These are phyloP conservation scores for Eurystomus glaucurus DNA, from an alignment of 2,797 vertebrate species.

Conservation along the genomic window DNA sequence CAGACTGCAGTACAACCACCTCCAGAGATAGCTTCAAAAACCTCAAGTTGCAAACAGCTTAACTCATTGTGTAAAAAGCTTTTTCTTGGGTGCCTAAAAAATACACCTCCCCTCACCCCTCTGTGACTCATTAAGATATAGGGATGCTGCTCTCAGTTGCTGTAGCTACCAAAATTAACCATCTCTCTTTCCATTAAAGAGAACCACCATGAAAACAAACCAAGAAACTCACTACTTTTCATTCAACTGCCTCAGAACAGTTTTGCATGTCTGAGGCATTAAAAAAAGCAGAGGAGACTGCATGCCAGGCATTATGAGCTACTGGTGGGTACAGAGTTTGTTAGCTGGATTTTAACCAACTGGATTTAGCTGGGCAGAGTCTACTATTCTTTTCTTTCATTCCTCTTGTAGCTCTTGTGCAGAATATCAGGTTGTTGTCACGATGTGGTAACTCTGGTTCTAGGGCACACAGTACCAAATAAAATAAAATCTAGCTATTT, in stretches of 20 bases:
- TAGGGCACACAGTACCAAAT: not conserved
- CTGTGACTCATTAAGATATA: not conserved
- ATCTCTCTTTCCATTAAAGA: fast-evolving
- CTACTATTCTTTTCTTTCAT: not conserved
- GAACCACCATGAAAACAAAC: not conserved
- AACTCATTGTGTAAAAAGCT: not conserved
- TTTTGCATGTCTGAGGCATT: not conserved
- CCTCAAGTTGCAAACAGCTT: not conserved
- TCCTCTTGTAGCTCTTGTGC: not conserved
- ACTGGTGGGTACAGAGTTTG: not conserved
- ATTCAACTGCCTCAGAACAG: not conserved
- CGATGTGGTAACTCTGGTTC: not conserved
- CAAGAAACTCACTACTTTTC: not conserved
- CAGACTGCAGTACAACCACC: not conserved
- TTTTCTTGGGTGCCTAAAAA: not conserved
- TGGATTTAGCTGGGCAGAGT: not conserved
- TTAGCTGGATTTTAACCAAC: not conserved
- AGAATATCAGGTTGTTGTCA: not conserved
- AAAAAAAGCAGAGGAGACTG: not conserved
- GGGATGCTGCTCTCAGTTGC: not conserved
- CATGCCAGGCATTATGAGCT: not conserved
- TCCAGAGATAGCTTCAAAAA: not conserved
- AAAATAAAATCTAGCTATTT: not conserved
- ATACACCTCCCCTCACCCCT: not conserved
- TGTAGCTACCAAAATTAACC: not conserved